phyloP scores from a whole-genome alignment of 2,888 invertebrate genomes.

The Herminia tarsipennalis region DNA sequence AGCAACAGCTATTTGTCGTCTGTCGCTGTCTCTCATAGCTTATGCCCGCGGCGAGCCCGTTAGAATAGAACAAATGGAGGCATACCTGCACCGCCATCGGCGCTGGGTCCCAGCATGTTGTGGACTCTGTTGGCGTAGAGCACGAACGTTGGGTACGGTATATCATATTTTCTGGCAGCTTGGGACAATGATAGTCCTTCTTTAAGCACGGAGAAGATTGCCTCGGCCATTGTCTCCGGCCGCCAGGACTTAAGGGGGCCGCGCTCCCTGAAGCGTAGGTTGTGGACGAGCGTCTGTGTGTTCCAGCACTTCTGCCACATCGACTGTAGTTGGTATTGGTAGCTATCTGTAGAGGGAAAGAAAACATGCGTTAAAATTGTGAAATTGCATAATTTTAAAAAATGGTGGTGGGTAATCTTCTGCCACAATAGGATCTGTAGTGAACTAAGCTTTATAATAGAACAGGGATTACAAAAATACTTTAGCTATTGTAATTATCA shows the following conservation, averaged over 20 bases:
- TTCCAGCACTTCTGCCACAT: conserved; percentile 99
- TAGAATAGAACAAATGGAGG: conserved; percentile 32
- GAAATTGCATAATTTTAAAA: too few species aligned
- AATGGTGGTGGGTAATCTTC: too few species aligned
- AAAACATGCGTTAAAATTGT: conserved; percentile 49
- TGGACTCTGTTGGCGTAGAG: conserved; percentile 96
- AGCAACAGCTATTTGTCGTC: too few species aligned
- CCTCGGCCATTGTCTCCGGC: conserved; percentile 97
- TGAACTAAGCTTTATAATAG: too few species aligned
- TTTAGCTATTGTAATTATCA: too few species aligned
- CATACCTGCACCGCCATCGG: conserved; percentile 95
- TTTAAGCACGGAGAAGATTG: conserved; percentile 96
- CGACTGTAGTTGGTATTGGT: conserved; percentile 97
- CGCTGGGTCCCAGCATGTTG: conserved; percentile 97
- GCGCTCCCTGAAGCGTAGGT: conserved; percentile 95
- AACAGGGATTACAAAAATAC: too few species aligned
- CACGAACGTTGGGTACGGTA: conserved; percentile 97
- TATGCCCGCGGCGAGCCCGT: too few species aligned
- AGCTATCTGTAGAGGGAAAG: conserved; percentile 92
- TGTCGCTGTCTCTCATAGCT: too few species aligned
- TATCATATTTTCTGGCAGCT: conserved; percentile 97
- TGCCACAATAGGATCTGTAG: too few species aligned
- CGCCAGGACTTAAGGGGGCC: conserved; percentile 97
- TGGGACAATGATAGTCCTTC: conserved; percentile 95
- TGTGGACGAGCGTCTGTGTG: conserved; percentile 95